Evolutionary conservation across 2,113 vertebrate genomes (phyloP), one percentile per base, ranked within the genome.

Genomic region (Dinomys branickii): DNA sequence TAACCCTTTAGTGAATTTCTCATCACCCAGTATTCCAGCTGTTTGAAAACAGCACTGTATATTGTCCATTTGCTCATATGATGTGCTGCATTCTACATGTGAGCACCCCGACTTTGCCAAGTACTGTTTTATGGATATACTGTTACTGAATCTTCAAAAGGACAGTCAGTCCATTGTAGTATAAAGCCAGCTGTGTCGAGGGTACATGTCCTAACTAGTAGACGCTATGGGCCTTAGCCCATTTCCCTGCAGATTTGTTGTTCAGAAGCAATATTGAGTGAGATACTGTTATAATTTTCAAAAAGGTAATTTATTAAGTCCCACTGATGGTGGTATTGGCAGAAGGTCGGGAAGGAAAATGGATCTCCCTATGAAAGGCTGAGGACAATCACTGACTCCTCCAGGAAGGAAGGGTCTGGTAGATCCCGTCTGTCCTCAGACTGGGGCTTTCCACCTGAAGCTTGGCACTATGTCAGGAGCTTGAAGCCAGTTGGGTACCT

Each of bases 241-340:
- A 69, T 88, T 77, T 77, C 35, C 41, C 71, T 94, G 38, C 41
- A n/a, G 0, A 30, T 52, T 84, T 91, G 84, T 88, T 78, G 41
- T 88, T 91, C 78, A 88, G 84, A 83, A 89, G 61, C 54, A 89
- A 89, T 85, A 69, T 54, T 67, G 63, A 65, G 19, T 75, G 85
- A 85, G 58, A 69, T 30, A 85, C 26, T 71, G 44, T 52, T 83
- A 83, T 16, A 20, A 47, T 38, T 71, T 58, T 77, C 24, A 50
- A n/a, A 90, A 93, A 65, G 38, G 1, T 30, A 47, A 61, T 71
- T 75, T 82, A 92, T 28, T 87, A 41, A 61, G 28, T 81, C 58
- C 30, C 58, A 30, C 14, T 14, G 13, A 35, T 67, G 65, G 14
- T 67, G 14, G 16, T 67, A 67, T 67, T 16, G 14, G 14, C 38